These are phyloP conservation scores for Epicampocera succincta DNA, from an alignment of 2,888 invertebrate species.

Conservation along the genomic window DNA sequence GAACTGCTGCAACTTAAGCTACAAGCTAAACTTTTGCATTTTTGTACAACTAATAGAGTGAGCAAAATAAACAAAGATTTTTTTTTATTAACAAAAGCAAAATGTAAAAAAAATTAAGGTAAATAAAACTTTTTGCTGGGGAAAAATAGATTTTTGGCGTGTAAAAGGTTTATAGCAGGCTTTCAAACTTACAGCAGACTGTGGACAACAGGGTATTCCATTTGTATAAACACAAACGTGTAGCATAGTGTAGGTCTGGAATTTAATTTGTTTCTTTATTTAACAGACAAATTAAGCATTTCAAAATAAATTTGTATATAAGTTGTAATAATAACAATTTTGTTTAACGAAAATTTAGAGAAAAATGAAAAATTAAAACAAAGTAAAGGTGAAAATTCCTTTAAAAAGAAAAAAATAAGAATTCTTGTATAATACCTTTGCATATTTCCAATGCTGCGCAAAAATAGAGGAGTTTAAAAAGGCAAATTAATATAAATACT, in stretches of 20 bases:
- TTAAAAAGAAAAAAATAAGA: constrained; percentile 19
- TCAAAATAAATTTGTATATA: constrained; percentile 34
- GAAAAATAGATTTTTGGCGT: not conserved
- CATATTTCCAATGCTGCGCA: constrained; percentile 82
- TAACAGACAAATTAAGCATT: constrained; percentile 58
- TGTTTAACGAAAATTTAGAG: not conserved
- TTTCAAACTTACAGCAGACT: constrained; percentile 85
- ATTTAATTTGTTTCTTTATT: constrained; percentile 73
- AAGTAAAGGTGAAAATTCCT: not conserved
- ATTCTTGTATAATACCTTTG: constrained; percentile 77
- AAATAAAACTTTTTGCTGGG: constrained; percentile 36
- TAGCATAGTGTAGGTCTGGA: constrained; percentile 94
- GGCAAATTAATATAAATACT: constrained; percentile 8
- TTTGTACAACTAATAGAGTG: too few relatives aligned
- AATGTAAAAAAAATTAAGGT: constrained; percentile 52
- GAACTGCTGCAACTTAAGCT: too few relatives aligned
- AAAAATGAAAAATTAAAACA: not conserved
- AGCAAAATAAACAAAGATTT: too few relatives aligned
- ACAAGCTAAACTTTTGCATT: too few relatives aligned
- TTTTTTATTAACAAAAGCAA: constrained; percentile 37
- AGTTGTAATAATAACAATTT: constrained; percentile 6
- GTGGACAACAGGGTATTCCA: constrained; percentile 92
- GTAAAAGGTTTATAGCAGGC: constrained; percentile 26
- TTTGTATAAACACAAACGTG: constrained; percentile 93
- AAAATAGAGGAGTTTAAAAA: constrained; percentile 22